phyloP scores from a whole-genome alignment of 64 coral and sea anemone species.

The Stylophora pistillata region DNA sequence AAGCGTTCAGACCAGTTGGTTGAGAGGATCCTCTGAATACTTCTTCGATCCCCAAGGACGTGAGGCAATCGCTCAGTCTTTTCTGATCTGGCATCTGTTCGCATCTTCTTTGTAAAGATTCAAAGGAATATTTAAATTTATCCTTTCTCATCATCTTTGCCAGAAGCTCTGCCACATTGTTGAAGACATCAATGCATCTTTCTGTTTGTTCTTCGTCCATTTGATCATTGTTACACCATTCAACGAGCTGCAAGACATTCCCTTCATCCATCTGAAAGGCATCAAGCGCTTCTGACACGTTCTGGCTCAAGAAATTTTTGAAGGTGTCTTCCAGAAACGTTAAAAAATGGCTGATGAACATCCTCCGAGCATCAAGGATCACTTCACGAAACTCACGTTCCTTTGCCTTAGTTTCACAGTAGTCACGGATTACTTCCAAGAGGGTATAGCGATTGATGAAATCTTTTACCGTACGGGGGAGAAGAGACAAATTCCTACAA shows the following conservation, averaged over 20 bases:
- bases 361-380: background rate
- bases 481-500: background rate
- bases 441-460: background rate
- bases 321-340: slow-evolving; percentile 8
- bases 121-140: background rate
- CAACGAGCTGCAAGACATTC: slow-evolving; percentile 41
- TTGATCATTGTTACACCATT: background rate
- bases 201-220: background rate
- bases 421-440: background rate
- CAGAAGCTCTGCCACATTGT: slow-evolving; percentile 3
- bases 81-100: background rate
- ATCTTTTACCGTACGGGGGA: background rate
- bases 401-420: background rate
- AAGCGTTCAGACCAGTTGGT: background rate
- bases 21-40: slow-evolving; percentile 1
- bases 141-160: slow-evolving; percentile 49
- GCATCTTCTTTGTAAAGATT: background rate
- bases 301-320: slow-evolving; percentile 11
- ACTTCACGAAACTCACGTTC: background rate
- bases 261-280: slow-evolving; percentile 20
- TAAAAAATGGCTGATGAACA: slow-evolving; percentile 19
- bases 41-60: slow-evolving; percentile 20
- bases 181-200: slow-evolving; percentile 13
- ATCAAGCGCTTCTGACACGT: background rate
- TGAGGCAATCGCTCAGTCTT: slow-evolving; percentile 26